A percentile compares a stretch with the other conserved stretches of the same genome.
Evolutionary conservation across 1,140 invertebrate genomes (phyloP).

Genomic region (Akabosia matsudoensis): DNA sequence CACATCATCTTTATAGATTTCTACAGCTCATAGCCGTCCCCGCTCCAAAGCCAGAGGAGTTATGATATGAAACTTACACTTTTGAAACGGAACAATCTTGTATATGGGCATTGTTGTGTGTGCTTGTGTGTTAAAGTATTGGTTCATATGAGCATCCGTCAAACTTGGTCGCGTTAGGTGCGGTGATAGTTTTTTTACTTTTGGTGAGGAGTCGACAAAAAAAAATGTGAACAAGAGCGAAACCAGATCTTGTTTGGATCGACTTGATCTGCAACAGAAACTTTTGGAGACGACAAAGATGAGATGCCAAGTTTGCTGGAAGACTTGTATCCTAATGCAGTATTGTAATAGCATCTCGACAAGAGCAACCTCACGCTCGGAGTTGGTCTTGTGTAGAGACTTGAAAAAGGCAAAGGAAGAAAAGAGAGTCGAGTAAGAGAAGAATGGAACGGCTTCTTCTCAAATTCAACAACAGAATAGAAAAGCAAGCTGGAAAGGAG

Average conservation of each 20-base stretch:
- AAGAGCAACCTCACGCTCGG: background rate
- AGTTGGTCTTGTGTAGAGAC: slow-evolving; percentile 4
- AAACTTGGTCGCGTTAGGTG: background rate
- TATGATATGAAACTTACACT: too few species aligned
- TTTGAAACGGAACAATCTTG: too few species aligned
- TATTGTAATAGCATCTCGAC: background rate
- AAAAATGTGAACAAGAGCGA: background rate
- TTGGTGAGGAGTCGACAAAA: background rate
- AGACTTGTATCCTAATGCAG: background rate
- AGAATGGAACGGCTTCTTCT: slow-evolving; percentile 6
- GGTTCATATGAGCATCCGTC: background rate
- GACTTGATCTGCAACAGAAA: too few species aligned
- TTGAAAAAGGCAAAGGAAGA: background rate
- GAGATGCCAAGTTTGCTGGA: background rate
- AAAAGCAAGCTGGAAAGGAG: background rate
- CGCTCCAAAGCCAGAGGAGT: too few species aligned
- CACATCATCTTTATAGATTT: too few species aligned
- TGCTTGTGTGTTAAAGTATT: background rate
- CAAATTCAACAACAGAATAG: background rate
- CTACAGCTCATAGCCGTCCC: too few species aligned
- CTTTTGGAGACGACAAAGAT: too few species aligned
- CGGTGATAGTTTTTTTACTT: too few species aligned
- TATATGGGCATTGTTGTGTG: background rate
- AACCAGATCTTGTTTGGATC: background rate
- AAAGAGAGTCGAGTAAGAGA: too few species aligned